These are phyloP conservation scores for Bembecia ichneumoniformis DNA, from an alignment of 2,888 invertebrate genomes.

Conservation along the genomic window DNA sequence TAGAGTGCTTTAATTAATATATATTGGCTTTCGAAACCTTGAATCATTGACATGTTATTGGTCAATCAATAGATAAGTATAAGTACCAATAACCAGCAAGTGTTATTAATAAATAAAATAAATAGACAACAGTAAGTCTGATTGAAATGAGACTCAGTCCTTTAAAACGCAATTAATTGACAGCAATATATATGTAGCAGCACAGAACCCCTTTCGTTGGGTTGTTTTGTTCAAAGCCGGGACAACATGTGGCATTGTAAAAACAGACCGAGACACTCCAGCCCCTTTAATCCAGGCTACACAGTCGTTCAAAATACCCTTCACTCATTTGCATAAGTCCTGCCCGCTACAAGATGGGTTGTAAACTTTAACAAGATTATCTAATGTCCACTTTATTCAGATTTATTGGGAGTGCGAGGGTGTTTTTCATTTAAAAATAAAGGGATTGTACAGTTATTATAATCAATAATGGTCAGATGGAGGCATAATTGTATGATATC, in stretches of 20 bases:
- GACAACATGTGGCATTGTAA: conserved; percentile 59
- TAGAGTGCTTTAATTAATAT: no score
- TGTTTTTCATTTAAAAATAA: conserved; percentile 27
- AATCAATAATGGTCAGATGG: no score
- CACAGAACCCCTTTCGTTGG: neutral
- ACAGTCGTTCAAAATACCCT: conserved; percentile 41
- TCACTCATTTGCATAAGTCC: conserved; percentile 65
- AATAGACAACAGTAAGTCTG: no score
- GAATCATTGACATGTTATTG: no score
- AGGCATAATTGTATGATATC: no score
- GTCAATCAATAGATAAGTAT: no score
- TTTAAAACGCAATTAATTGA: neutral
- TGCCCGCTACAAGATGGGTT: conserved; percentile 51
- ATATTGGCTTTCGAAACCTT: no score
- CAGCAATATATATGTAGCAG: neutral
- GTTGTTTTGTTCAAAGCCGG: conserved; percentile 16
- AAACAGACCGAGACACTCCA: conserved; percentile 44
- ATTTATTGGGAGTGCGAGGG: conserved; percentile 40
- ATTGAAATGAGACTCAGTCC: no score
- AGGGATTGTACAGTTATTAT: neutral
- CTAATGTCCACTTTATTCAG: conserved; percentile 18
- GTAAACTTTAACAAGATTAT: conserved; percentile 52
- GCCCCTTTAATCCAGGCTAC: conserved; percentile 52
- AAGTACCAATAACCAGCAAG: no score
- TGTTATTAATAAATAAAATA: no score